A percentile compares a stretch with the other conserved stretches of the same genome.
phyloP scores from a whole-genome alignment of 2,113 vertebrate species.

The Boulengerochromis microlepis region DNA sequence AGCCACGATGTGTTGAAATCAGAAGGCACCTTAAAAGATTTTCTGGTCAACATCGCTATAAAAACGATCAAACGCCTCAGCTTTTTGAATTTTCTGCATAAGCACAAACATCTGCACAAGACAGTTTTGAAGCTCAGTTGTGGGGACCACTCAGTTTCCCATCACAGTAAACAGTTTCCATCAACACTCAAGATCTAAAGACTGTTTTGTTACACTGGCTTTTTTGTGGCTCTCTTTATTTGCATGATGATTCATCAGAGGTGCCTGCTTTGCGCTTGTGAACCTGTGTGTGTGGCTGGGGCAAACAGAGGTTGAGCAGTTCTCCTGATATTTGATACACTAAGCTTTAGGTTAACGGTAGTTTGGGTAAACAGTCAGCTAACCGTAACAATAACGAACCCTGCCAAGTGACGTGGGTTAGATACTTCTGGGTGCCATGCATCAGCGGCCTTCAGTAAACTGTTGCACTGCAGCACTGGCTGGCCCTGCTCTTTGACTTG shows the following conservation, averaged over 20 bases:
- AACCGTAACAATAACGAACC: constrained; percentile 13
- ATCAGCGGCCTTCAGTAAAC: not conserved
- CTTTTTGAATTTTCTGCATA: not conserved
- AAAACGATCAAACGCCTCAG: not conserved
- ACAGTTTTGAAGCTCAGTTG: not conserved
- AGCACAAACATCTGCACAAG: not conserved
- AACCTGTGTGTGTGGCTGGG: constrained; percentile 7
- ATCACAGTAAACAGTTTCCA: constrained; percentile 18
- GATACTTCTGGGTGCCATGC: not conserved
- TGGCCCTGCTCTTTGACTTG: not conserved
- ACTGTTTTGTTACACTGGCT: not conserved
- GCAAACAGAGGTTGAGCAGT: not conserved
- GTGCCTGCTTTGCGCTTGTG: not conserved
- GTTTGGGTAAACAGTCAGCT: constrained; percentile 1
- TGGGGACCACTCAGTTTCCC: constrained; percentile 2
- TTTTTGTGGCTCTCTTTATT: constrained; percentile 32
- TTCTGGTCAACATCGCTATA: not conserved
- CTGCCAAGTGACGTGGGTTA: not conserved
- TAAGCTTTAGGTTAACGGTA: not conserved
- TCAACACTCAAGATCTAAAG: not conserved
- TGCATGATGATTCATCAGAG: constrained; percentile 53
- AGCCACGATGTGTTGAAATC: not conserved
- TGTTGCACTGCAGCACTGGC: not conserved
- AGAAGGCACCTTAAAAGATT: not conserved
- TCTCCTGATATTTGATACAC: not conserved